A percentile compares a stretch with the other conserved stretches of the same genome.
Conservation (phyloP, 2,113 vertebrate species). For the Alectura lathami region DNA sequence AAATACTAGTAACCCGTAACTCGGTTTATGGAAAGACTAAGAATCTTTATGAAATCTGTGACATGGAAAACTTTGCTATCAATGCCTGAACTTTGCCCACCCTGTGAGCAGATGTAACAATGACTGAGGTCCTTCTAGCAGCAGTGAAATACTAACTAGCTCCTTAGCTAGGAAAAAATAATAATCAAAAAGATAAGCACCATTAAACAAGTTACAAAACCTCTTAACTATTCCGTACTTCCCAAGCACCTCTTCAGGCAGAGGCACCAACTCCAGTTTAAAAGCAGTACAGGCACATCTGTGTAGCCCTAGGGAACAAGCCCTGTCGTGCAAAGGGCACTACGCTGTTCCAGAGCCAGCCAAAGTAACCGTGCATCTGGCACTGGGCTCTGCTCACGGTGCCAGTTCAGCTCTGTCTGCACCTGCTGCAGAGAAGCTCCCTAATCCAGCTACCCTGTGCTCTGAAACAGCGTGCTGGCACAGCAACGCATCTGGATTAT, state of each 20-base stretch:
- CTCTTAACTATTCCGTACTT: background rate
- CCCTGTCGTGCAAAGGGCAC: background rate
- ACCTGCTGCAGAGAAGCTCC: background rate
- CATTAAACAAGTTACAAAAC: background rate
- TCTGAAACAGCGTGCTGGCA: background rate
- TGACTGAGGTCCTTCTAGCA: background rate
- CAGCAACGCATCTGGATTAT: background rate
- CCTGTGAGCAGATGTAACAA: background rate
- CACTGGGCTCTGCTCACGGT: background rate
- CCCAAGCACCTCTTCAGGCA: background rate
- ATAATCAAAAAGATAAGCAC: background rate
- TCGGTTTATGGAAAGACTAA: background rate
- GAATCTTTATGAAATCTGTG: background rate
- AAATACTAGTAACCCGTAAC: background rate
- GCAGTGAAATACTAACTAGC: background rate
- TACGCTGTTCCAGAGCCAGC: background rate
- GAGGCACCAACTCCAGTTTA: background rate
- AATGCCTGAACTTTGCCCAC: background rate
- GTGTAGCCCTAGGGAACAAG: background rate
- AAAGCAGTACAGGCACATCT: background rate
- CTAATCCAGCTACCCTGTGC: fast-evolving
- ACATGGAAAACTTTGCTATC: background rate
- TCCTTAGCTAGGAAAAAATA: background rate
- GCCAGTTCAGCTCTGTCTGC: background rate
- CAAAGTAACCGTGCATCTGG: fast-evolving